A percentile compares a stretch with the other conserved stretches of the same genome.
phyloP scores from a whole-genome alignment of 2,113 vertebrate species.

The Ginglymostoma cirratum region DNA sequence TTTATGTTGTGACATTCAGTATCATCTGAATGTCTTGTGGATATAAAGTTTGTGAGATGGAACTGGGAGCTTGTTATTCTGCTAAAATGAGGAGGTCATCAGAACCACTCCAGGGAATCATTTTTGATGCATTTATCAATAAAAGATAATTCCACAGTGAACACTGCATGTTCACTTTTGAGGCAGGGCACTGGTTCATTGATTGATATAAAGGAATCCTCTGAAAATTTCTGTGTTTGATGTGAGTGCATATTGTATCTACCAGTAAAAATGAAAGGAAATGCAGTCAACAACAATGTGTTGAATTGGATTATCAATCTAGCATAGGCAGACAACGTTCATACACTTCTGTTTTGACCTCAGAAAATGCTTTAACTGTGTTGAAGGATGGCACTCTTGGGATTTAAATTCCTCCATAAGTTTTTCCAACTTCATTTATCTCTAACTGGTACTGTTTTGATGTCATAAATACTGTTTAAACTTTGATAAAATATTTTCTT shows the following conservation, averaged over 20 bases:
- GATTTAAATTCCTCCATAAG: neutral
- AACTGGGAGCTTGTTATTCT: neutral
- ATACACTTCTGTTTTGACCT: neutral
- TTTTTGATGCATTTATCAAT: neutral
- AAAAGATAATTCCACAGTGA: neutral
- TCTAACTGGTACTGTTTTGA: neutral
- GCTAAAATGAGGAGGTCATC: neutral
- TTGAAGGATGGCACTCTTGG: neutral
- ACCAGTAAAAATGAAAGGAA: neutral
- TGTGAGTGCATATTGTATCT: neutral
- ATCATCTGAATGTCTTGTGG: neutral
- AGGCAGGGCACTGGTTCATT: neutral
- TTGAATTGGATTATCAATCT: neutral
- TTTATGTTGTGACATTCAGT: neutral
- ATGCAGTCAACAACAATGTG: neutral
- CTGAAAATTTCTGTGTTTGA: neutral
- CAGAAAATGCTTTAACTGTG: neutral
- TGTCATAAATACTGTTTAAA: neutral
- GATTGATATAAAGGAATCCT: neutral
- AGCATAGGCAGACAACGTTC: neutral
- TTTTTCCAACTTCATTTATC: neutral
- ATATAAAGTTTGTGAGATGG: neutral
- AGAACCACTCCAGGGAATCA: neutral
- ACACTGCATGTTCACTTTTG: neutral
- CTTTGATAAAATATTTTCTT: neutral